Percentiles rank a stretch among this genome's conserved stretches.
These are phyloP conservation scores for Lasioglossum vierecki DNA, from an alignment of 2,888 invertebrate genomes.

Conservation along the genomic window DNA sequence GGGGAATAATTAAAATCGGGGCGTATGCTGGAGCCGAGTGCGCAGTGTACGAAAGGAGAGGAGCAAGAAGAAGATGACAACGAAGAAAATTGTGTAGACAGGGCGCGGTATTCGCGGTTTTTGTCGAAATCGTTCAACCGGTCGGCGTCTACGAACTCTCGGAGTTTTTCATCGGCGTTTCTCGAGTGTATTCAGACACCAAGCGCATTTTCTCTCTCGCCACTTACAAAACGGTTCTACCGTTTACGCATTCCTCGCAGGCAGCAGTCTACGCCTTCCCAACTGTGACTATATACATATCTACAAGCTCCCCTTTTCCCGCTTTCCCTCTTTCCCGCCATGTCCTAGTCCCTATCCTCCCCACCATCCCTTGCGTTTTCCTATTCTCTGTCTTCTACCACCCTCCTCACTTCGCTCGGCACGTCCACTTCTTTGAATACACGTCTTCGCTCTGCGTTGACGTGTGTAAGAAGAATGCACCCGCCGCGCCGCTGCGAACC, in stretches of 20 bases:
- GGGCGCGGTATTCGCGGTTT: conserved; percentile 22
- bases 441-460: conserved; percentile 49
- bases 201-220: conserved; percentile 17
- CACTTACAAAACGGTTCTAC: conserved; percentile 57
- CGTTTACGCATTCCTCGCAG: conserved; percentile 67
- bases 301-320: conserved; percentile 42
- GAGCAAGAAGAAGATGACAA: not conserved
- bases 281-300: conserved; percentile 49
- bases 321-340: conserved; percentile 39
- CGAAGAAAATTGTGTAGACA: conserved; percentile 21
- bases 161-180: conserved; percentile 27
- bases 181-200: not conserved
- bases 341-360: conserved; percentile 21
- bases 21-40: not conserved
- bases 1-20: conserved; percentile 18
- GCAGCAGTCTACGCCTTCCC: conserved; percentile 52
- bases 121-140: conserved; percentile 34
- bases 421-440: conserved; percentile 45
- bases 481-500: not conserved
- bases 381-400: not conserved
- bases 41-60: too few species aligned
- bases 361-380: conserved; percentile 30
- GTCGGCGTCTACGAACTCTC: not conserved
- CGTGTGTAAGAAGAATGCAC: conserved; percentile 59
- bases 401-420: not conserved